phyloP scores from a whole-genome alignment of 2,797 vertebrate genomes.

The Centroberyx gerrardi region DNA sequence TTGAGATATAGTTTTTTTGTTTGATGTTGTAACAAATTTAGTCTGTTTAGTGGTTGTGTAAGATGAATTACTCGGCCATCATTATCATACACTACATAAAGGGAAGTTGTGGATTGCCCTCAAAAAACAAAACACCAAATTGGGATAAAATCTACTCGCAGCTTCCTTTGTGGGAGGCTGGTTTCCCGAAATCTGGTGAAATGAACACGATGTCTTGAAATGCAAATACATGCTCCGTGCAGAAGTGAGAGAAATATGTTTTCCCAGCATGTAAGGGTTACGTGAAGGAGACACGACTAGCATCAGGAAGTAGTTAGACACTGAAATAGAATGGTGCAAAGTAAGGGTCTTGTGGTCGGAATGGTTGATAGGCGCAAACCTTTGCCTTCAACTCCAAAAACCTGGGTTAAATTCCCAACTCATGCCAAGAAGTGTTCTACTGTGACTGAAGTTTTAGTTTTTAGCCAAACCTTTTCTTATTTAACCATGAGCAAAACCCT shows the following conservation, averaged over 20 bases:
- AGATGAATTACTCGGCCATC: slow-evolving; percentile 3
- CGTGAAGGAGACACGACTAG: no score
- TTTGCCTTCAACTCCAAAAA: no score
- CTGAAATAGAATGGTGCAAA: no score
- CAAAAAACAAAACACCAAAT: background rate
- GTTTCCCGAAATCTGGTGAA: background rate
- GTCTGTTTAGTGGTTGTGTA: slow-evolving; percentile 3
- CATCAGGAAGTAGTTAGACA: no score
- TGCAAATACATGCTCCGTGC: background rate
- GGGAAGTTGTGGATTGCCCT: background rate
- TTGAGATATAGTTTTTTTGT: background rate
- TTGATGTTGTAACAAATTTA: slow-evolving; percentile 27
- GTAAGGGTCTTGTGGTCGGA: no score
- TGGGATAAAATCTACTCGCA: background rate
- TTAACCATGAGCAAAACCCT: no score
- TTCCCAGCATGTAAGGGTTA: background rate
- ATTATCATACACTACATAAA: slow-evolving; percentile 1
- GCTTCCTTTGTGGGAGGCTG: background rate
- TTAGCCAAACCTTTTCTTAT: no score
- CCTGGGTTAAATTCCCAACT: no score
- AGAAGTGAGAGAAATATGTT: background rate
- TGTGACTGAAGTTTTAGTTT: no score
- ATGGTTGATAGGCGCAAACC: no score
- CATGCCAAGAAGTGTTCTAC: no score
- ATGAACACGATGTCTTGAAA: background rate